Percentiles rank a stretch among this genome's conserved stretches.
phyloP scores from a whole-genome alignment of 2,888 invertebrate species.

The Tenthredo notha region DNA sequence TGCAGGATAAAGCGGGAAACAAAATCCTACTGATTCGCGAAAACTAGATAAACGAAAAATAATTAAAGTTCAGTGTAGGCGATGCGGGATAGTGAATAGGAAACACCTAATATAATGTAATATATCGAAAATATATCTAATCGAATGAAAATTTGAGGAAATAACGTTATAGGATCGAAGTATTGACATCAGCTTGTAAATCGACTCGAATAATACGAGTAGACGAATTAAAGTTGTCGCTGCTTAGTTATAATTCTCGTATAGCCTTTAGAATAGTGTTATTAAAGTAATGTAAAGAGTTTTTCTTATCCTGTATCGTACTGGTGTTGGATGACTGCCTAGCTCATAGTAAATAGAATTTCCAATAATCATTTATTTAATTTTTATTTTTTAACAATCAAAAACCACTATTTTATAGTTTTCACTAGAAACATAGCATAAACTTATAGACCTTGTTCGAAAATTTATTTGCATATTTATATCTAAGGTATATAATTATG shows the following conservation, averaged over 20 bases:
- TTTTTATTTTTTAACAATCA: slow-evolving; percentile 61
- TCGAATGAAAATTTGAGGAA: neutral
- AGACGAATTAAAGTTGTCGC: slow-evolving; percentile 21
- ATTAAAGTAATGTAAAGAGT: slow-evolving; percentile 51
- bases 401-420: slow-evolving; percentile 61
- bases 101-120: no score
- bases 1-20: neutral
- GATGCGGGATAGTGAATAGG: no score
- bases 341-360: slow-evolving; percentile 75
- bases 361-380: slow-evolving; percentile 48
- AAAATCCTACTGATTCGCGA: neutral
- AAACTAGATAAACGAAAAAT: neutral
- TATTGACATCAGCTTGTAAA: slow-evolving; percentile 1
- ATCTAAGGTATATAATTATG: neutral
- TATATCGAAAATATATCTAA: neutral
- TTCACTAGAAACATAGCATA: slow-evolving; percentile 71
- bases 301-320: slow-evolving; percentile 68
- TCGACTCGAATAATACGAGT: slow-evolving; percentile 11
- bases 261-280: slow-evolving; percentile 66
- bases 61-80: no score
- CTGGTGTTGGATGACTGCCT: slow-evolving; percentile 75
- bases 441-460: slow-evolving; percentile 40
- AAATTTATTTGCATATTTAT: neutral
- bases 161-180: slow-evolving; percentile 12
- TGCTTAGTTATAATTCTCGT: slow-evolving; percentile 12